Evolutionary conservation across 2,113 vertebrate species (phyloP).

Genomic region (Cyanoliseus patagonus): DNA sequence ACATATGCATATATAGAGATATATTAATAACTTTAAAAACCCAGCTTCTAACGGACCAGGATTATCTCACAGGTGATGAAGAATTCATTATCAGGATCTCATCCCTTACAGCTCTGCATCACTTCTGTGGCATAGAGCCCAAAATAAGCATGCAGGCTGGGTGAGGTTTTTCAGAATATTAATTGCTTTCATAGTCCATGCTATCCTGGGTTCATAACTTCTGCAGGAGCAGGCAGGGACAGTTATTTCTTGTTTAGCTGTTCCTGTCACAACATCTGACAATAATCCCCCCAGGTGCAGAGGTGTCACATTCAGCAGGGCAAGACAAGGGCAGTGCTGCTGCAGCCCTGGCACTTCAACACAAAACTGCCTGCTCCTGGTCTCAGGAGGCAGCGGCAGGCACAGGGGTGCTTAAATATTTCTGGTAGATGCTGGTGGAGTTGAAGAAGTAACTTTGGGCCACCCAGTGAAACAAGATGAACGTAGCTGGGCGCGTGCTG

Average conservation of each 20-base stretch:
- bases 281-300: background rate
- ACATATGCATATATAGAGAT: background rate
- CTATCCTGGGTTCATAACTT: background rate
- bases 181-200: background rate
- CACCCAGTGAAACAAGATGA: background rate
- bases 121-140: background rate
- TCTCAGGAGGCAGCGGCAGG: background rate
- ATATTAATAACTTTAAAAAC: background rate
- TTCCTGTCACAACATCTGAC: background rate
- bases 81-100: background rate
- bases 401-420: background rate
- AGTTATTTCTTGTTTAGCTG: background rate
- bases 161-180: background rate
- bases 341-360: background rate
- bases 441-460: background rate
- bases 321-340: background rate
- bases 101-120: background rate
- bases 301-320: background rate
- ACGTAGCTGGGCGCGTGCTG: accelerated
- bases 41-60: background rate
- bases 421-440: background rate
- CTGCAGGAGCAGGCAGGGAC: background rate
- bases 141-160: background rate
- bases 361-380: background rate
- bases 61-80: background rate